Conservation (phyloP, 1,140 invertebrate genomes). For the Matsumurasca onukii region DNA sequence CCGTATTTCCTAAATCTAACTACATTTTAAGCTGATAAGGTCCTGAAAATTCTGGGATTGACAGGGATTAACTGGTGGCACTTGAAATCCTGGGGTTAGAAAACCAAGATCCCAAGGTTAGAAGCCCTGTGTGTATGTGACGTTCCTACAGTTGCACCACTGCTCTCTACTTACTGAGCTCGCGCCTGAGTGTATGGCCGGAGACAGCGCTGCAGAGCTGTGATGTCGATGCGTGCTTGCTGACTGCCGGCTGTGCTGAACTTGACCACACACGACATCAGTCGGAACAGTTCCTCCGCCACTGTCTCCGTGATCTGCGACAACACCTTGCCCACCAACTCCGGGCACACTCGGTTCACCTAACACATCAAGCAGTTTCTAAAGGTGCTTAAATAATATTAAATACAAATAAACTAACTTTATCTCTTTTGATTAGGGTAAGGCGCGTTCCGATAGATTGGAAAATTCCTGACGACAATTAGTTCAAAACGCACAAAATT, state of each 20-base stretch:
- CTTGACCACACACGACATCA: slow-evolving; percentile 76
- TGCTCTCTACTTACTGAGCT: slow-evolving; percentile 52
- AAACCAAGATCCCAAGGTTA: slow-evolving; percentile 6
- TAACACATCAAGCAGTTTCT: slow-evolving; percentile 12
- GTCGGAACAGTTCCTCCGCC: slow-evolving; percentile 83
- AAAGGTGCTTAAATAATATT: too few species aligned
- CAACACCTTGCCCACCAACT: slow-evolving; percentile 71
- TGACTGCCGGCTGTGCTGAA: slow-evolving; percentile 66
- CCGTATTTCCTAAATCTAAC: too few species aligned
- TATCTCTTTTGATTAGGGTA: too few species aligned
- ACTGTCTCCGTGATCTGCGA: slow-evolving; percentile 87
- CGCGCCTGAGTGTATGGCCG: slow-evolving; percentile 53
- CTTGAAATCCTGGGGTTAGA: neutral
- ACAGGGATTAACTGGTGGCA: neutral
- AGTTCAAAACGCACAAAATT: too few species aligned
- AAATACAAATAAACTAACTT: too few species aligned
- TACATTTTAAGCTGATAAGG: too few species aligned
- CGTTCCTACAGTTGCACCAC: neutral
- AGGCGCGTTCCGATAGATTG: too few species aligned
- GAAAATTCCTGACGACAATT: too few species aligned
- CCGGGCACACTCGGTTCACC: slow-evolving; percentile 50
- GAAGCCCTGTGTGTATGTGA: slow-evolving; percentile 6
- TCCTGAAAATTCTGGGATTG: neutral
- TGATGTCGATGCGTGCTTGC: slow-evolving; percentile 66
- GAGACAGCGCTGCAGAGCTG: slow-evolving; percentile 57